These are phyloP conservation scores for Scylla paramamosain DNA, from an alignment of 1,140 invertebrate genomes.

Conservation along the genomic window DNA sequence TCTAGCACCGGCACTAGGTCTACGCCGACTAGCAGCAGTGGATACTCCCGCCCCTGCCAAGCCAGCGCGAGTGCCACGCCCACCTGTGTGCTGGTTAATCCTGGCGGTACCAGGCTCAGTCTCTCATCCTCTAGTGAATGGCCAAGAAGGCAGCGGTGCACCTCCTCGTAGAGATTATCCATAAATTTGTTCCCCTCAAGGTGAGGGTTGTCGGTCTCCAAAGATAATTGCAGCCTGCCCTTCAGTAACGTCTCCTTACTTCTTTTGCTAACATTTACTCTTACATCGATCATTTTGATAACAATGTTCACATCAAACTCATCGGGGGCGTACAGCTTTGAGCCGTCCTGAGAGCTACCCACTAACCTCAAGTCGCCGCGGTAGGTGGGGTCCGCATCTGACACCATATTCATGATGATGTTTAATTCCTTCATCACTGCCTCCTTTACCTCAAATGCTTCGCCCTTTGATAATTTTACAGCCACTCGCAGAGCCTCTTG, in stretches of 20 bases:
- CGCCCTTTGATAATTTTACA: background rate
- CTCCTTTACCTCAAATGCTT: too few species aligned
- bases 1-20: too few species aligned
- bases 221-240: background rate
- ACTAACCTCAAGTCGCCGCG: background rate
- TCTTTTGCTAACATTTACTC: background rate
- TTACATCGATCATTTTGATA: background rate
- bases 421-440: constrained; percentile 21
- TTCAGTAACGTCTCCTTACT: background rate
- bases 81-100: constrained; percentile 37
- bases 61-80: constrained; percentile 44
- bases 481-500: too few species aligned
- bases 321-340: too few species aligned
- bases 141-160: background rate
- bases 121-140: background rate
- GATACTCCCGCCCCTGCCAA: too few species aligned
- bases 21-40: too few species aligned
- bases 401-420: background rate
- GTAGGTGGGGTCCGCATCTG: background rate
- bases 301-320: constrained; percentile 29
- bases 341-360: constrained; percentile 27
- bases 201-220: background rate
- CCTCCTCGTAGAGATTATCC: background rate
- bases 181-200: constrained; percentile 6
- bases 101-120: constrained; percentile 34